Evolutionary conservation across 2,888 invertebrate species (phyloP), one percentile per base, ranked within the genome.

Genomic region (Aporophyla nigra): DNA sequence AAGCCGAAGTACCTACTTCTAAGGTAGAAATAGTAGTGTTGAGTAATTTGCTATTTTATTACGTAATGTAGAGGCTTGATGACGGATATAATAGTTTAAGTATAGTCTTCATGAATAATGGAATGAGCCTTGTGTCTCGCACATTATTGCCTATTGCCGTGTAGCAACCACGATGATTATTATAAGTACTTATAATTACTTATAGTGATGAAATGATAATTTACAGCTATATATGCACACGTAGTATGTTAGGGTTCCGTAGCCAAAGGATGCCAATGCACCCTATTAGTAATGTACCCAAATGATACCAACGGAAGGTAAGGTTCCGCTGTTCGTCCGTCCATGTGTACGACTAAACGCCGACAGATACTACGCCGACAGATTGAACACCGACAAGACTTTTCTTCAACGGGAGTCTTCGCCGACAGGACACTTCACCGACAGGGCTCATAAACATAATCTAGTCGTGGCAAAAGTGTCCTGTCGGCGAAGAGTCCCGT

Each of bases 41-140:
- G 56, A 63, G 53, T 54, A 54, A 80, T 67, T 53, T 66, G 56
- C 33, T 58, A 62, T 24, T 80, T 56, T 49, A 71, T 56, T 49
- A 76, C 59, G 68, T 80, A 63, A 80, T 59, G 5, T n/a, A 51
- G 51, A 62, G 46, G 49, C 43, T 76, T 69, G 43, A 61, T 72
- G 82, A 81, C 59, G 68, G 51, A 65, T 40, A n/a, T 68, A 68
- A 63, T 68, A 58, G 49, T 24, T 51, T 56, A 59, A 68, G 76
- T 68, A 58, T 54, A 76, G 54, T 69, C 12, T 68, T 72, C 51
- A 70, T 77, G 61, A 72, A 77, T 82, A 72, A 77, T 69, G 65
- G 27, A 72, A 53, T 27, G 9, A 54, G 33, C 43, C 67, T 66
- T 27, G 58, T 56, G 40, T 49, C 33, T 63, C n/a, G 56, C 19